phyloP scores from a whole-genome alignment of 1,140 invertebrate species.

The Aphelenchoides fujianensis region DNA sequence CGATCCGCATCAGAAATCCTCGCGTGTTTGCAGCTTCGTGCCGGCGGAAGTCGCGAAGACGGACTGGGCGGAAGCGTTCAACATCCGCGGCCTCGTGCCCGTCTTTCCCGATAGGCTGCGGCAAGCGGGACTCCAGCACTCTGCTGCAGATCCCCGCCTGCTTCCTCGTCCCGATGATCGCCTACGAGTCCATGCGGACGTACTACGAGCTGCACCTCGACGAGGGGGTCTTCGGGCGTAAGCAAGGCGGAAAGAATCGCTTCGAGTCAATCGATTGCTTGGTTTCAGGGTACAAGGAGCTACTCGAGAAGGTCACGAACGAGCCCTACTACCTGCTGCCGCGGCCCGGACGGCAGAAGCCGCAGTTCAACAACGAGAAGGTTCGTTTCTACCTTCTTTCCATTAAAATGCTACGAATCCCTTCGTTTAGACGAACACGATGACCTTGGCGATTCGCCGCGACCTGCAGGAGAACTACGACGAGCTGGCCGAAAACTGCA shows the following conservation, averaged over 20 bases:
- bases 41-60: background rate
- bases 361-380: too few relatives aligned
- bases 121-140: background rate
- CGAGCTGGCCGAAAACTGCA: background rate
- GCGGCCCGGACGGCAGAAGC: too few relatives aligned
- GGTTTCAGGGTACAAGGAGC: background rate
- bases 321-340: background rate
- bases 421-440: too few relatives aligned
- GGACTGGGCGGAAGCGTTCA: background rate
- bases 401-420: too few relatives aligned
- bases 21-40: background rate
- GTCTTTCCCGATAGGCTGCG: background rate
- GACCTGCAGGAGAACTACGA: background rate
- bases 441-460: too few relatives aligned
- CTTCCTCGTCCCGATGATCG: constrained; percentile 8
- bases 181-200: background rate
- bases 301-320: background rate
- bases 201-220: background rate
- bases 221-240: background rate
- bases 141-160: background rate
- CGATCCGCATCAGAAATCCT: too few relatives aligned
- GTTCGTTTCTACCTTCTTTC: too few relatives aligned
- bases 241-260: too few relatives aligned
- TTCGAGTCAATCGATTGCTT: too few relatives aligned
- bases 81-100: background rate